Percentiles rank a stretch among this genome's conserved stretches.
phyloP scores from a whole-genome alignment of 2,888 invertebrate genomes.

The Metacarcinus magister region DNA sequence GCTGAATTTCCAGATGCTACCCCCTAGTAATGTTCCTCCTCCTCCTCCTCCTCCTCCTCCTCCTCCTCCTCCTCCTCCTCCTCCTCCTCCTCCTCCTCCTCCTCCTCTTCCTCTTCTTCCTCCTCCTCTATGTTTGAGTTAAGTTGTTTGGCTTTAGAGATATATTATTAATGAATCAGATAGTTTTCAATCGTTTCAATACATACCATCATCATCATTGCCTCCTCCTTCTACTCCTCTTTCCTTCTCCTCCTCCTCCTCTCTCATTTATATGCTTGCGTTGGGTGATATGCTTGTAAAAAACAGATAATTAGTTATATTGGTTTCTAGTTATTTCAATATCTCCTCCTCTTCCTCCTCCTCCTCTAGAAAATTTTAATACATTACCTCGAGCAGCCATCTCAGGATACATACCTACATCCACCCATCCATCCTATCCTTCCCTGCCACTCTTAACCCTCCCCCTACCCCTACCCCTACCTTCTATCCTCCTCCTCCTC shows the following conservation, averaged over 20 bases:
- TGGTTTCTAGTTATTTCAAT: background rate
- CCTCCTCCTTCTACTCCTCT: background rate
- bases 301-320: no score
- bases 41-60: background rate
- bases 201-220: background rate
- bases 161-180: no score
- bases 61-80: slow-evolving; percentile 10
- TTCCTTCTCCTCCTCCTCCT: background rate
- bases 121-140: background rate
- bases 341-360: background rate
- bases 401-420: background rate
- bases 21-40: background rate
- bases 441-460: background rate
- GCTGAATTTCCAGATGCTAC: background rate
- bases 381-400: no score
- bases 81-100: background rate
- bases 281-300: no score
- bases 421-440: background rate
- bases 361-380: background rate
- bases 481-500: background rate
- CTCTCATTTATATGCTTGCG: no score
- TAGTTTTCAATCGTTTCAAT: background rate
- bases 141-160: no score
- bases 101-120: background rate
- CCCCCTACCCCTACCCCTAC: background rate